Percentiles rank a stretch among this genome's conserved stretches.
phyloP scores from a whole-genome alignment of 2,888 invertebrate species.

The Hyles lineata region DNA sequence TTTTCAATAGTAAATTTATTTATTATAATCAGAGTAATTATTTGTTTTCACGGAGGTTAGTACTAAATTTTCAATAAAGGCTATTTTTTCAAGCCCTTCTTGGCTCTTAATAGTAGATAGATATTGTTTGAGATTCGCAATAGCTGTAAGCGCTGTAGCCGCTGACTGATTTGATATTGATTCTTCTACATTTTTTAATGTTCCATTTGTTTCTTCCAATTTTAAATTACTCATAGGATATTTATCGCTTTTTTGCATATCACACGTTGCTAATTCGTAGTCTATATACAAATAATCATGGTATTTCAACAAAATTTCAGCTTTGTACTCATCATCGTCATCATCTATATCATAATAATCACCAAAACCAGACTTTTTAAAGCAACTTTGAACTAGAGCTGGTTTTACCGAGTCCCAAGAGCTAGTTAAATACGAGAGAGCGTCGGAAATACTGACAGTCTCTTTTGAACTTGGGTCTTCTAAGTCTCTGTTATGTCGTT shows the following conservation, averaged over 20 bases:
- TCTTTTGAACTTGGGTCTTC: conserved; percentile 23
- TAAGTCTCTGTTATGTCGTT: conserved; percentile 23
- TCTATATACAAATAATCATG: conserved; percentile 30
- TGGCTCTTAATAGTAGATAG: conserved; percentile 8
- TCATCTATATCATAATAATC: conserved; percentile 31
- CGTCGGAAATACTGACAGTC: conserved; percentile 12
- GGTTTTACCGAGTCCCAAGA: conserved; percentile 28
- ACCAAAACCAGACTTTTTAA: conserved; percentile 31
- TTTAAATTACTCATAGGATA: not conserved
- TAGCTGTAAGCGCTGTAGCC: conserved; percentile 21
- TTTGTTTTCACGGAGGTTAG: not conserved
- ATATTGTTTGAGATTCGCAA: conserved; percentile 26
- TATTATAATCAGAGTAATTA: not conserved
- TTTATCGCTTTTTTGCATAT: conserved; percentile 12
- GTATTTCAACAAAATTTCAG: conserved; percentile 29
- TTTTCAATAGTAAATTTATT: not conserved
- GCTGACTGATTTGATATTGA: not conserved
- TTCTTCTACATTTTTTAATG: not conserved
- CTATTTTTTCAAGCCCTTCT: conserved; percentile 14
- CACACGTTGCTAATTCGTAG: conserved; percentile 28
- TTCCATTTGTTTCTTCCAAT: not conserved
- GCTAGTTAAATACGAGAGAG: conserved; percentile 1
- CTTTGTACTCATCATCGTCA: conserved; percentile 32
- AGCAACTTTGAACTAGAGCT: conserved; percentile 25
- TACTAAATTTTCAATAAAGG: conserved; percentile 29